Evolutionary conservation across 2,113 vertebrate species (phyloP), one percentile per base, ranked within the genome.

Genomic region (Siniperca knerii): DNA sequence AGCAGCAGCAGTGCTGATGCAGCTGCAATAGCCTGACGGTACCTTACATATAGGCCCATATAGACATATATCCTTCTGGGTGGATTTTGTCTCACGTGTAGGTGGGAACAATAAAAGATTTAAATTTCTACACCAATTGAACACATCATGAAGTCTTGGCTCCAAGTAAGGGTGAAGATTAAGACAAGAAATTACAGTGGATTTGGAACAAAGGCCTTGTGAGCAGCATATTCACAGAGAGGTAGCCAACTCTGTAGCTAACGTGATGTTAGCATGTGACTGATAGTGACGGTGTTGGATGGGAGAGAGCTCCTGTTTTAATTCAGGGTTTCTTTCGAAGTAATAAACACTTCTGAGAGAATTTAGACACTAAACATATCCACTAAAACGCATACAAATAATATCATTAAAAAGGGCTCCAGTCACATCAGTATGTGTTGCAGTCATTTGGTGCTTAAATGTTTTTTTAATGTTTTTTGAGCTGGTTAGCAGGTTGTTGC

Each of bases 301-400:
- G 52, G 20, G 20, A 3, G 29, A 21, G 35, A 35, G 58, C 29
- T 75, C 33, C 3, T 6, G 21, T 13, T 67, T 44, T 18, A 42
- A 57, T 67, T 76, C 64, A 77, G 75, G 75, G n/a, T 42, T 77
- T 65, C 48, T 66, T 35, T 65, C 8, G 7, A 54, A 25, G 46
- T 42, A 12, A 54, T 37, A 52, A 77, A 52, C 18, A 35, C 29
- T 54, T 77, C 61, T 65, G 50, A 33, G 16, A 57, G 25, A 15
- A 40, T 37, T 72, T 33, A 54, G 29, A 71, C 44, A 25, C 58
- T 42, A 52, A 66, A 81, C 25, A 37, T 50, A 55, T 73, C 61
- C 18, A 7, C 12, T 12, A 20, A 57, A 13, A 74, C 7, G 44
- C 23, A 21, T 3, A 18, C 25, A 54, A 23, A 33, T 54, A 25